Conservation (phyloP, 1,140 invertebrate species). For the Ptiloglossa arizonensis region DNA sequence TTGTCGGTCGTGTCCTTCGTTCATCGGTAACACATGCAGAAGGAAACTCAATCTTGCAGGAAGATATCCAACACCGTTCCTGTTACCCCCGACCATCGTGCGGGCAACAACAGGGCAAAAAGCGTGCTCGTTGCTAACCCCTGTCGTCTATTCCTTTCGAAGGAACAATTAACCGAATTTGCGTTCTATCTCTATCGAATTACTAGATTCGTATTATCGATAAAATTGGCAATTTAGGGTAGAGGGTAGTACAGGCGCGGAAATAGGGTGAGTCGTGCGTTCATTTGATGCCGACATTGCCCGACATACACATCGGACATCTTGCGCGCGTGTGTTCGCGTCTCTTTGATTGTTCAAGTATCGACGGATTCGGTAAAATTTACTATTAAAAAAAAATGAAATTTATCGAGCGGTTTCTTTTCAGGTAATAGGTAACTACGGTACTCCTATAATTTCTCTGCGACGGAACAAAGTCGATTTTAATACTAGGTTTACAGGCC, state of each 20-base stretch:
- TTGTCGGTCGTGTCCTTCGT: constrained; percentile 62
- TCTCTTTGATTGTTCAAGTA: not conserved
- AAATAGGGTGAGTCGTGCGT: constrained; percentile 69
- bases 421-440: no score
- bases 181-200: constrained; percentile 82
- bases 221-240: constrained; percentile 80
- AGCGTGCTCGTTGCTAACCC: constrained; percentile 38
- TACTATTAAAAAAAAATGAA: no score
- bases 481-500: no score
- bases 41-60: constrained; percentile 76
- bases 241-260: constrained; percentile 54
- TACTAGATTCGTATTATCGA: constrained; percentile 81
- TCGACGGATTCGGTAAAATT: no score
- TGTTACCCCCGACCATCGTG: constrained; percentile 48
- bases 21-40: constrained; percentile 72
- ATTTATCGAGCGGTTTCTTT: no score
- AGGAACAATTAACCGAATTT: constrained; percentile 82
- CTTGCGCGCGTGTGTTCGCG: not conserved
- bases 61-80: constrained; percentile 72
- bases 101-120: constrained; percentile 67
- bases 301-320: not conserved
- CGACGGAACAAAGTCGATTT: no score
- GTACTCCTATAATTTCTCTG: no score
- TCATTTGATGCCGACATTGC: constrained; percentile 73
- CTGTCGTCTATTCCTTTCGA: constrained; percentile 60